These are phyloP conservation scores for Threskiornis aethiopicus DNA, from an alignment of 2,797 vertebrate species.

Conservation along the genomic window DNA sequence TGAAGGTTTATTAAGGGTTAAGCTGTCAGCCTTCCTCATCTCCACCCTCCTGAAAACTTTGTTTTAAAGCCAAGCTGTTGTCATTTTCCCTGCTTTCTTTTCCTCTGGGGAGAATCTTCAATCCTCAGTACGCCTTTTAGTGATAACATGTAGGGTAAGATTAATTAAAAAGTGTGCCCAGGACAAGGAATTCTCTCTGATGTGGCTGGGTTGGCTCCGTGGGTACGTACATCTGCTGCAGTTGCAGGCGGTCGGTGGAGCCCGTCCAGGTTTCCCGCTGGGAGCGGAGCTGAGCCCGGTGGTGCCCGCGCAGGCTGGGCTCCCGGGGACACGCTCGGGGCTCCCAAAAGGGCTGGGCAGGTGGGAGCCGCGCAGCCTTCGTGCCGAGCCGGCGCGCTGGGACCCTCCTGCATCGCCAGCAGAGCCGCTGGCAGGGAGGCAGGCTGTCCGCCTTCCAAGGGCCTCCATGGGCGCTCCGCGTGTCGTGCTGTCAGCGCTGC, in stretches of 20 bases:
- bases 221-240: neutral
- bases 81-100: neutral
- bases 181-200: neutral
- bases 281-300: accelerated
- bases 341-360: neutral
- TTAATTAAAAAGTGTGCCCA: neutral
- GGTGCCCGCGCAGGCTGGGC: neutral
- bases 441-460: neutral
- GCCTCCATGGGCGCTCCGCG: accelerated
- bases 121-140: neutral
- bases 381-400: accelerated
- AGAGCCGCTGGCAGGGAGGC: neutral
- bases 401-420: neutral
- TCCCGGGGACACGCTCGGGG: accelerated
- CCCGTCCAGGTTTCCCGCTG: accelerated
- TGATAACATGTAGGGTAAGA: neutral
- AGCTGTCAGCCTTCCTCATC: neutral
- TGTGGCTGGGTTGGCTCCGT: accelerated
- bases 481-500: no score
- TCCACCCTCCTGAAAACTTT: neutral
- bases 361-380: neutral
- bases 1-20: neutral
- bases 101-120: neutral
- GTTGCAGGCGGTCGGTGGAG: neutral
- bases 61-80: neutral